Base-by-base conservation (phyloP, 2,888 invertebrate genomes). In the Ennomos fuscantarius region DNA sequence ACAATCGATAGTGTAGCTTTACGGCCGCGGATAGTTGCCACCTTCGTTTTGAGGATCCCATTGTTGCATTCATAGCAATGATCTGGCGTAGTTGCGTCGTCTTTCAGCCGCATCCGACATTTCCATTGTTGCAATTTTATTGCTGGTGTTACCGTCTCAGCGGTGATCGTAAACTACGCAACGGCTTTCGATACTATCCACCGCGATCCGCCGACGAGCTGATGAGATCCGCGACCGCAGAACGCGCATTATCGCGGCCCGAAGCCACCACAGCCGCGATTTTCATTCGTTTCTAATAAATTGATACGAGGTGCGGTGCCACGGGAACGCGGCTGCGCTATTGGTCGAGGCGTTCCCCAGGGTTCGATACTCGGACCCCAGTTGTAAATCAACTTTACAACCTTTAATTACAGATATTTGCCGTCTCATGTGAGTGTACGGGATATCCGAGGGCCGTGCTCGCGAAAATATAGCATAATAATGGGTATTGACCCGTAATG, bases 341-440 rank as follows among this genome's bases (percentile, higher is more conserved):
- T 91, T 91, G 91, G 91, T 78, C 79, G 86, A 84, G 81, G 83
- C 87, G 82, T 81, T 81, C 82, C 86, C 78, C 83, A 76, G 74
- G 82, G 84, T 81, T 84, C 87, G 83, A 86, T 86, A 82, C 89
- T 81, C 85, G 78, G 82, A 77, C 87, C 84, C 75, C 82, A 77
- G 88, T 81, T 87, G 91, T 92, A 92, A 92, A 92, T 92, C 91
- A 92, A 89, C 87, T 92, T 92, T 92, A 92, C 91, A 91, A 86
- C 91, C 89, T 89, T 90, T 91, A 92, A 92, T 92, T 92, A 91
- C 91, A 92, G 85, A 90, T 89, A 91, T 92, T 92, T 89, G 89
- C 91, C 87, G 83, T 90, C 89, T 89, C 86, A 88, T 89, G 86
- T 82, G 84, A 87, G 84, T 76, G 87, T 83, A 82, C 82, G 87